Evolutionary conservation across 2,113 vertebrate genomes (phyloP), one percentile per base, ranked within the genome.

Genomic region (Cichladusa arquata): DNA sequence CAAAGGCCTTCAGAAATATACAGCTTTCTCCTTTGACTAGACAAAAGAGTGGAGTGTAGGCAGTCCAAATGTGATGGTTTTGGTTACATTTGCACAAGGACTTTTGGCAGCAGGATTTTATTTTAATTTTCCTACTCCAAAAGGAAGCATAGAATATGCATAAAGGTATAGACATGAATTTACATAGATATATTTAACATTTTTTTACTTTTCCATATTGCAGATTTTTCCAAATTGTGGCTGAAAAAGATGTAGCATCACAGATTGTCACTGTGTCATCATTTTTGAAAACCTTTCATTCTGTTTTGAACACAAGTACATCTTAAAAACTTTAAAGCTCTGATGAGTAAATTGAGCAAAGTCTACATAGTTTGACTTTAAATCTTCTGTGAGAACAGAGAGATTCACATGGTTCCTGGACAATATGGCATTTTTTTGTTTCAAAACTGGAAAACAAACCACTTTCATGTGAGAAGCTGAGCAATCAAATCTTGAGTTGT

Each of bases 231-330:
- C 23, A 56, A 36, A 51, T n/a, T 60, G 24, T 22, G 20, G 22
- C 15, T 90, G 53, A 76, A 60, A 83, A 79, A n/a, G 12, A 31
- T 44, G 29, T 16, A 12, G 42, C 51, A 54, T 66, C 33, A 14
- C 45, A 77, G 31, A 40, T 81, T 70, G 61, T 72, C 56, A n/a
- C 1, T 8, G 6, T 29, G 29, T 31, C 62, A 76, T 64, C 6
- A 19, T 71, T 89, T 81, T 84, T 81, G 60, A 51, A 81, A 64
- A 38, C 17, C 3, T 79, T 79, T 93, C 47, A 26, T 90, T 83
- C 8, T 0, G 1, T 72, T 78, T 56, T 42, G 14, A 61, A 47
- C 40, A 38, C 16, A 44, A 78, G 31, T 14, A 13, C 0, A 0
- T 20, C 44, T 84, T 74, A 82, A 87, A 53, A 28, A 12, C 8